A percentile compares a stretch with the other conserved stretches of the same genome.
Conservation (phyloP, 2,113 vertebrate species). For the Podarcis muralis region DNA sequence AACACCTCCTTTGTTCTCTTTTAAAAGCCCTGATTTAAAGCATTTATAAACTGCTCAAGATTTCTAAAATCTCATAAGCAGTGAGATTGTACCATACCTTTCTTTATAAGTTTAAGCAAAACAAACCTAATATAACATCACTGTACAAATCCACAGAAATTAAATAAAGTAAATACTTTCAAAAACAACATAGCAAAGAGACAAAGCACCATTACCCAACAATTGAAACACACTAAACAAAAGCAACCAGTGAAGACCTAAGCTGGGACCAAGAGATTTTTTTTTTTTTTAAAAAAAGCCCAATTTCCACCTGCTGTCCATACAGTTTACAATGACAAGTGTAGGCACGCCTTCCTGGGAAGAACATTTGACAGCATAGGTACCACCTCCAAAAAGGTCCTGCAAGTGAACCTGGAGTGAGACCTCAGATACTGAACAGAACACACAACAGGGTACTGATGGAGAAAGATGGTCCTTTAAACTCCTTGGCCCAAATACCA, state of each 20-base stretch:
- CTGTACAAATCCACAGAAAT: neutral
- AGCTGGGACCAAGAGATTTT: neutral
- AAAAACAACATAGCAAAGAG: neutral
- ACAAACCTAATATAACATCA: neutral
- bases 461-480: neutral
- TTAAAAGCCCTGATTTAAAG: no score
- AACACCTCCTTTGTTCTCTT: no score
- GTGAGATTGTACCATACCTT: no score
- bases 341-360: neutral
- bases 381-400: neutral
- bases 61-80: no score
- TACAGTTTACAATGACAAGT: neutral
- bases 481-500: neutral
- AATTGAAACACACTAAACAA: neutral
- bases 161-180: neutral
- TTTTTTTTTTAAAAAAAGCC: neutral
- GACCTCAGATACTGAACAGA: neutral
- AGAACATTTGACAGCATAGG: neutral
- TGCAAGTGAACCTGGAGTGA: neutral
- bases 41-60: no score
- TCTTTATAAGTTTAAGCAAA: neutral
- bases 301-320: neutral
- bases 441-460: no score
- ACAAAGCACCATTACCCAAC: neutral
- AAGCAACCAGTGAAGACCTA: neutral